Conservation (phyloP, 2,888 invertebrate species). For the Lamellibrachia satsuma region DNA sequence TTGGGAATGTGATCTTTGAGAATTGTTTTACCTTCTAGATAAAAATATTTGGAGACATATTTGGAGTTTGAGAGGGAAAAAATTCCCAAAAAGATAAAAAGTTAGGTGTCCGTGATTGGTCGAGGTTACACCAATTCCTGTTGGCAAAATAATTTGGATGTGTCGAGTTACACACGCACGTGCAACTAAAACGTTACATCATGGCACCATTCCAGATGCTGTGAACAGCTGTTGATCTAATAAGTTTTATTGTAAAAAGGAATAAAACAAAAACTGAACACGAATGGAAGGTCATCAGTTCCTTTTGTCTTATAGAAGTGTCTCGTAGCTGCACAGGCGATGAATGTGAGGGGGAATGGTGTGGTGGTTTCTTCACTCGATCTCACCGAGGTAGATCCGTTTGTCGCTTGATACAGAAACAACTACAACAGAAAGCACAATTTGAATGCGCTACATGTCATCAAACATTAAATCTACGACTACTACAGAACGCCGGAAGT, state of each 20-base stretch:
- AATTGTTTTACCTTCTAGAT: no score
- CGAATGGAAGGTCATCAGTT: neutral
- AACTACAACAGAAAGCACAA: conserved; percentile 69
- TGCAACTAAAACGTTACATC: no score
- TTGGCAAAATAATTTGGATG: no score
- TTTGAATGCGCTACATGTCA: neutral
- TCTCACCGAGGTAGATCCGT: conserved; percentile 93
- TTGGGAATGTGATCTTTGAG: no score
- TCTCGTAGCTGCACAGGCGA: neutral
- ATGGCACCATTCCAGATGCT: neutral
- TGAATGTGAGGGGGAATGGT: neutral
- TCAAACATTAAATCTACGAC: neutral
- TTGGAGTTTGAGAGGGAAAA: no score
- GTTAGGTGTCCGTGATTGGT: no score
- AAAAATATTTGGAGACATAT: no score
- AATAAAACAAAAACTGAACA: neutral
- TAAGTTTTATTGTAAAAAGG: neutral
- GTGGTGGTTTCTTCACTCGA: conserved; percentile 70
- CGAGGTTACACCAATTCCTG: no score
- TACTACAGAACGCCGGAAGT: neutral
- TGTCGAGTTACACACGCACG: no score
- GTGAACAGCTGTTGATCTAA: neutral
- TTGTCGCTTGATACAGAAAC: conserved; percentile 95
- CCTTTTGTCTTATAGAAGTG: neutral
- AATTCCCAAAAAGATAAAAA: no score